Conservation (phyloP, 2,113 vertebrate genomes). For the Solenodon paradoxus region DNA sequence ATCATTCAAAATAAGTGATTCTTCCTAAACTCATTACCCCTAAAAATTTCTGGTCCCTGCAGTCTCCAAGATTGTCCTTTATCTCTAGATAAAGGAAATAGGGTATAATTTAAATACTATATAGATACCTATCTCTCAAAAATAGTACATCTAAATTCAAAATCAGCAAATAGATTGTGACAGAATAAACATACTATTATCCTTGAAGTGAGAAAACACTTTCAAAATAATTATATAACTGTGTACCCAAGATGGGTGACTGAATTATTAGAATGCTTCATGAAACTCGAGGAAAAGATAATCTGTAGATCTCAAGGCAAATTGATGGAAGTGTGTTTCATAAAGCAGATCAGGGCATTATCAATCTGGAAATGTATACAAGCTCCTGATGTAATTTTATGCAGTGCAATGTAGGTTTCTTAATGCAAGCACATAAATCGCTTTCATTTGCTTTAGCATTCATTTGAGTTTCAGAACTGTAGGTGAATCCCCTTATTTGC, state of each 20-base stretch:
- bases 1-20: neutral
- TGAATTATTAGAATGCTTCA: neutral
- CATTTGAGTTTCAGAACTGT: conserved; percentile 40
- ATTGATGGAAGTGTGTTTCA: conserved; percentile 41
- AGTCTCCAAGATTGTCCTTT: neutral
- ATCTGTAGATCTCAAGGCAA: conserved; percentile 13
- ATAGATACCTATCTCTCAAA: neutral
- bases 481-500: conserved; percentile 67
- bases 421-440: conserved; percentile 51
- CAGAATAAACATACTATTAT: neutral
- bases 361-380: neutral
- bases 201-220: neutral
- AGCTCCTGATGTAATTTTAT: conserved; percentile 60
- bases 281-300: conserved; percentile 45
- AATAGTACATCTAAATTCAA: neutral
- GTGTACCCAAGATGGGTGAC: neutral
- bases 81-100: neutral
- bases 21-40: neutral
- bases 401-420: conserved; percentile 70
- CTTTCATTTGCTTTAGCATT: conserved; percentile 67
- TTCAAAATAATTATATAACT: neutral
- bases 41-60: neutral
- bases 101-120: conserved; percentile 6
- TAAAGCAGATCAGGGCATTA: neutral
- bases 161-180: neutral